Base-by-base conservation (phyloP, 2,113 vertebrate species). In the Atrichornis clamosus region DNA sequence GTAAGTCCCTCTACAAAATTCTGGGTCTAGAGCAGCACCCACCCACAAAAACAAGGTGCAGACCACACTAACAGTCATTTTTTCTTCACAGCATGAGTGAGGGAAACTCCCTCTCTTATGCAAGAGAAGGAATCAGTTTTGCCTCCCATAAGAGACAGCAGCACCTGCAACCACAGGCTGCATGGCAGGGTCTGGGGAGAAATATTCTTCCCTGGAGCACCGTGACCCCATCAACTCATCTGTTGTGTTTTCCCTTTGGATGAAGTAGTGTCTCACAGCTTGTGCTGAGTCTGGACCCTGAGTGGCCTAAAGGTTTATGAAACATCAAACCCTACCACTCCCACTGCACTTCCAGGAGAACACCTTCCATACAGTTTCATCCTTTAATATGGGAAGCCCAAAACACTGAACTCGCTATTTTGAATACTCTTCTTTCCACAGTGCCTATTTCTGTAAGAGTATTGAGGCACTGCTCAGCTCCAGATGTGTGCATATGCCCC, bases 71-170 rank as follows among this genome's bases (percentile, higher is more conserved):
- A 18, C 13, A 49, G 15, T 42, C 42, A 27, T 37, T 44, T 44
- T 63, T 63, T 30, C 23, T 63, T 63, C 28, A 19, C 30, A 68
- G 44, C 1, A 1, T n/a, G 20, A 58, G 11, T 28, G 50, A 78
- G 39, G 12, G 68, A 90, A 82, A 4, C 12, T 41, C 24, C 42
- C 13, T 49, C 18, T 77, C 3, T 60, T 39, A 11, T 6, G 11
- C 20, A 67, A 23, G 14, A 78, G 9, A 14, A 84, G 20, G 44
- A 55, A 46, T 55, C 26, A 78, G 13, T 82, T 74, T 82, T 6
- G 0, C 35, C 28, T 85, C 70, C 33, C 10, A 16, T 19, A 49
- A 0, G 0, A 70, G 27, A 50, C 13, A 78, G 73, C 55, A 67
- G 46, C 23, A 89, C 42, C 49, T 41, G 37, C 17, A 42, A 23